Evolutionary conservation across 2,888 invertebrate species (phyloP), one percentile per base, ranked within the genome.

Genomic region (Creontiades dilutus): DNA sequence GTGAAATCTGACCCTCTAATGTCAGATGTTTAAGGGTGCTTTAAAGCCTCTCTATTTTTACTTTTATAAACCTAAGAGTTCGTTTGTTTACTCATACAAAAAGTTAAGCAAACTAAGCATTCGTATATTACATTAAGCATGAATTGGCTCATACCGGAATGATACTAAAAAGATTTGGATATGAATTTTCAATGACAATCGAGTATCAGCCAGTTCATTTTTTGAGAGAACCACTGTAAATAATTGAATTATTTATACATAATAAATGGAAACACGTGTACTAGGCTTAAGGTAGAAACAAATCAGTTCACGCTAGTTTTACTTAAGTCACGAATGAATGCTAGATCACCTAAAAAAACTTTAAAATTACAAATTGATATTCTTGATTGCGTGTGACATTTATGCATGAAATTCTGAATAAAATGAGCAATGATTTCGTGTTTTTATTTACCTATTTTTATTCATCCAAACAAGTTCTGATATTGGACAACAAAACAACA

Each of bases 321-420:
- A 61, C 46, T 80, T 80, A 57, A 37, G 13, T 52, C 14, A 82
- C 52, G 47, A 82, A 85, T 57, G 85, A 57, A 85, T 85, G 61
- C 5, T 61, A 82, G 82, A 47, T 46, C 16, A 14, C 14, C 47
- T 82, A 82, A 52, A 68, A 61, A 23, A 68, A 23, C 52, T 82
- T 52, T 23, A n/a, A 82, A 52, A 47, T 82, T 52, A 5, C 46
- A 52, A 82, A 11, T 82, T 27, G 14, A 27, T 27, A 82, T 52
- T 52, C 82, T 19, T 52, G 82, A 52, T 52, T 82, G 82, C 82
- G 23, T 81, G 48, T 82, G 52, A 52, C 52, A 23, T 52, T 19
- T 52, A 82, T 82, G 82, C 82, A 82, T 82, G 55, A 68, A 48
- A 82, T 82, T 82, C 82, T 82, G 82, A 82, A 82, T 82, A 82